Percentiles rank a stretch among this genome's conserved stretches.
These are phyloP conservation scores for Platycercus adscitus DNA, from an alignment of 2,113 vertebrate species.

Conservation along the genomic window DNA sequence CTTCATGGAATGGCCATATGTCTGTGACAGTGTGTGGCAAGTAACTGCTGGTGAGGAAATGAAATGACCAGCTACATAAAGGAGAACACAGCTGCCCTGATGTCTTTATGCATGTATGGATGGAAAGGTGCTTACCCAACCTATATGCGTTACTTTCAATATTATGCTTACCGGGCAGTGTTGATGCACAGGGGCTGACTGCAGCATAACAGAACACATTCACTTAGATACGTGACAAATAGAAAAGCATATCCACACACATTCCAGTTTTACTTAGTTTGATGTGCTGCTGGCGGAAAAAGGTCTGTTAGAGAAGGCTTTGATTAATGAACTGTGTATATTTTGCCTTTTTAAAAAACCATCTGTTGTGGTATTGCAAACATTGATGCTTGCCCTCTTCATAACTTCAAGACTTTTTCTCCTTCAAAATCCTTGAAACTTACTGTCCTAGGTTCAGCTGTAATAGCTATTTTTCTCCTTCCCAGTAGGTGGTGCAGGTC, in stretches of 20 bases:
- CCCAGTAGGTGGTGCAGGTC: neutral
- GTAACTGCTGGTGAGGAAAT: neutral
- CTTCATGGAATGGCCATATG: neutral
- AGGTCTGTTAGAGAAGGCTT: neutral
- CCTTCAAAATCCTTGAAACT: neutral
- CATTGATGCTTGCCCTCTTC: neutral
- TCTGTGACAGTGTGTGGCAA: neutral
- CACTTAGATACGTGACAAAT: neutral
- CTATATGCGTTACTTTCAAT: neutral
- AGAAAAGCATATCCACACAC: neutral
- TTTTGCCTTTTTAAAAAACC: neutral
- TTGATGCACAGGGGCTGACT: fast-evolving
- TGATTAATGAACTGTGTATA: neutral
- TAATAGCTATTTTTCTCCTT: neutral
- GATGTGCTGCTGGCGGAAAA: neutral
- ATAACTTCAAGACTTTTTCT: neutral
- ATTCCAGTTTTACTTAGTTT: neutral
- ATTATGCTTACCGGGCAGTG: neutral
- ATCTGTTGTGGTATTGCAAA: neutral
- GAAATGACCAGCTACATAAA: neutral
- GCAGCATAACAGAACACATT: neutral
- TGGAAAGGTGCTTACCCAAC: neutral
- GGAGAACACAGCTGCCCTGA: neutral
- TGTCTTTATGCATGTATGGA: neutral
- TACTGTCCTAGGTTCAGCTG: neutral